Evolutionary conservation across 1,140 invertebrate species (phyloP).

Genomic region (Goniozus legneri): DNA sequence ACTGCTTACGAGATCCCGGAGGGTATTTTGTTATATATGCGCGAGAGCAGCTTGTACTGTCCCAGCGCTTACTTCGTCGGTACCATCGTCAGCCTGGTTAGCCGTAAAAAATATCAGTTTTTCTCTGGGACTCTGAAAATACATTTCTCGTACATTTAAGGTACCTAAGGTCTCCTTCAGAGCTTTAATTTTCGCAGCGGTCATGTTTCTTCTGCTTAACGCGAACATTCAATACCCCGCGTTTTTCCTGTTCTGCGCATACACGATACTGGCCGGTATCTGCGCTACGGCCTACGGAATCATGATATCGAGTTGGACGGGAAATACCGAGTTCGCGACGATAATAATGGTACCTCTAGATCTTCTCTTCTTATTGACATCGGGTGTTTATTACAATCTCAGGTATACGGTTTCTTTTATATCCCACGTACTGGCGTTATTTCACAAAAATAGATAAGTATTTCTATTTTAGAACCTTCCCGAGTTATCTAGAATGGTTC

Average conservation of each 20-base stretch:
- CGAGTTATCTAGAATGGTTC: conserved; percentile 50
- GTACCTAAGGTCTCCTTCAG: conserved; percentile 16
- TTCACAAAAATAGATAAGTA: too few relatives aligned
- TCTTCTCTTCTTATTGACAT: conserved; percentile 24
- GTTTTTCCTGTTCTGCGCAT: conserved; percentile 14
- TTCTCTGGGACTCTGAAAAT: too few relatives aligned
- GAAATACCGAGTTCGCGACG: conserved; percentile 16
- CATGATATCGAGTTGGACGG: conserved; percentile 21
- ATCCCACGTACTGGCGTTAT: too few relatives aligned
- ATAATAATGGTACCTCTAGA: conserved; percentile 28
- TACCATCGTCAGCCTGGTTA: conserved; percentile 24
- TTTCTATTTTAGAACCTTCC: conserved; percentile 46
- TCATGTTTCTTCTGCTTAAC: conserved; percentile 14
- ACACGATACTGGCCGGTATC: conserved; percentile 11
- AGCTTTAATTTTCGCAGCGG: conserved; percentile 14
- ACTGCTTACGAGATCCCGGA: conserved; percentile 24
- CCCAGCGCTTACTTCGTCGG: conserved; percentile 26
- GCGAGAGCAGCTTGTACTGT: conserved; percentile 22
- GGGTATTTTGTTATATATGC: conserved; percentile 22
- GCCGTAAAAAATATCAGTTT: too few relatives aligned
- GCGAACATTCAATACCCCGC: neutral
- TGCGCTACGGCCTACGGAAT: conserved; percentile 22
- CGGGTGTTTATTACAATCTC: conserved; percentile 32
- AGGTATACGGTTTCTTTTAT: too few relatives aligned
- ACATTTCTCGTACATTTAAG: conserved; percentile 15